Percentiles rank a stretch among this genome's conserved stretches.
Conservation (phyloP, 2,113 vertebrate genomes). For the Lucifuga dentata region DNA sequence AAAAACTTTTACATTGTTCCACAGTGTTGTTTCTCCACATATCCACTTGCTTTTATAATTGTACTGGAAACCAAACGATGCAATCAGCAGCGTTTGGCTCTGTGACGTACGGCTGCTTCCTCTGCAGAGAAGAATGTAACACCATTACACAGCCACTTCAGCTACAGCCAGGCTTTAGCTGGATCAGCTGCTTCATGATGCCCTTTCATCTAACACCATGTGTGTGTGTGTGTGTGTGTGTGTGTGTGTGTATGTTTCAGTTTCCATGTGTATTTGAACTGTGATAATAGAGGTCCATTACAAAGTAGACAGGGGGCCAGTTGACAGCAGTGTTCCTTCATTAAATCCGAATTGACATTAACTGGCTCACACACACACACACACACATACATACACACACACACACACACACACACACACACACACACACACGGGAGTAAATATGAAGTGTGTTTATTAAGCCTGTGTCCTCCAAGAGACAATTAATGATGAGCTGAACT, state of each 20-base stretch:
- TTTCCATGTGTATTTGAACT: slow-evolving; percentile 51
- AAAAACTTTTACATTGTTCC: too few species aligned
- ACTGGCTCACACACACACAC: slow-evolving; percentile 13
- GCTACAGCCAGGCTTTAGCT: slow-evolving; percentile 56
- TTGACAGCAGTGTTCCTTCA: slow-evolving; percentile 55
- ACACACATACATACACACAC: slow-evolving; percentile 4
- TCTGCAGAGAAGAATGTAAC: slow-evolving; percentile 55
- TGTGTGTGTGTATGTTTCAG: slow-evolving; percentile 13
- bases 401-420: slow-evolving; percentile 10
- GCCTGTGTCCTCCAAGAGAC: slow-evolving; percentile 10
- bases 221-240: slow-evolving; percentile 5
- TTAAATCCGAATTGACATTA: slow-evolving; percentile 65
- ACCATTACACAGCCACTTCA: slow-evolving; percentile 52
- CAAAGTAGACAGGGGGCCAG: slow-evolving; percentile 40
- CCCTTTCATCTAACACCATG: slow-evolving; percentile 48
- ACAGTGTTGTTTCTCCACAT: not conserved
- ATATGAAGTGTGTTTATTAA: slow-evolving; percentile 35
- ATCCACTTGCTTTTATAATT: not conserved
- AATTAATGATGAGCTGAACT: slow-evolving; percentile 49
- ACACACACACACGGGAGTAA: slow-evolving; percentile 12
- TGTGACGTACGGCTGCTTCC: slow-evolving; percentile 1
- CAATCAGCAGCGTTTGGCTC: slow-evolving; percentile 8
- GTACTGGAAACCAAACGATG: not conserved
- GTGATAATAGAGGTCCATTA: slow-evolving; percentile 70
- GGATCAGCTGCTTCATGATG: slow-evolving; percentile 49